Evolutionary conservation across 2,113 vertebrate genomes (phyloP).

Genomic region (Podocnemis expansa): DNA sequence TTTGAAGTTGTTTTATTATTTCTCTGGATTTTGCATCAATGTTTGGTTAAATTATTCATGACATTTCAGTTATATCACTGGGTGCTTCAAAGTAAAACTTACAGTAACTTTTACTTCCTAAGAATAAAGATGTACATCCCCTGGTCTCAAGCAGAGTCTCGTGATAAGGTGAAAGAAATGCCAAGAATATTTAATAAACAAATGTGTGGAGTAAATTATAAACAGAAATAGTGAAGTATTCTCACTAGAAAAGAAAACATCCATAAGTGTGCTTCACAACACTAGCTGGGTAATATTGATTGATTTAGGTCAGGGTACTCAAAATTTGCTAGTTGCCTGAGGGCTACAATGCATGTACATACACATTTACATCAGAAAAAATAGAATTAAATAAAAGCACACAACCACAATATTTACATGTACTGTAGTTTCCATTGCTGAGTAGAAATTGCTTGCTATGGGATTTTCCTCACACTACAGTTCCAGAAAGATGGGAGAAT

Average conservation of each 20-base stretch:
- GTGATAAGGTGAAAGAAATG: conserved; percentile 67
- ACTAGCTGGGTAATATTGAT: conserved; percentile 56
- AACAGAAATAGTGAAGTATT: conserved; percentile 66
- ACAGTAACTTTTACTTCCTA: conserved; percentile 65
- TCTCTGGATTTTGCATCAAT: conserved; percentile 63
- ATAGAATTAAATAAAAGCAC: neutral
- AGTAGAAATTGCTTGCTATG: neutral
- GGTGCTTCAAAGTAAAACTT: conserved; percentile 70
- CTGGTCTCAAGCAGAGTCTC: conserved; percentile 56
- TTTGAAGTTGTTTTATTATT: conserved; percentile 69
- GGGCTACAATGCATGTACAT: neutral
- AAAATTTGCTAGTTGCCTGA: neutral
- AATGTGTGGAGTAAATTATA: conserved; percentile 62
- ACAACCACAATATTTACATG: fast-evolving
- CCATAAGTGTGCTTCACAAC: conserved; percentile 58
- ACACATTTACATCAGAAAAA: neutral
- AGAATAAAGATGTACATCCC: conserved; percentile 61
- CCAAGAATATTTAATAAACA: conserved; percentile 63
- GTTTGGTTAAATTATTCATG: conserved; percentile 72
- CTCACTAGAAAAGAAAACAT: conserved; percentile 48
- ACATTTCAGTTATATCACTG: conserved; percentile 73
- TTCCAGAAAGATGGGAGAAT: neutral
- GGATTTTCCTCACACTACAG: neutral
- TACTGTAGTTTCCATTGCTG: neutral
- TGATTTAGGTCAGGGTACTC: conserved; percentile 57